These are phyloP conservation scores for Astyanax mexicanus DNA, from an alignment of 2,797 vertebrate species.

Conservation along the genomic window DNA sequence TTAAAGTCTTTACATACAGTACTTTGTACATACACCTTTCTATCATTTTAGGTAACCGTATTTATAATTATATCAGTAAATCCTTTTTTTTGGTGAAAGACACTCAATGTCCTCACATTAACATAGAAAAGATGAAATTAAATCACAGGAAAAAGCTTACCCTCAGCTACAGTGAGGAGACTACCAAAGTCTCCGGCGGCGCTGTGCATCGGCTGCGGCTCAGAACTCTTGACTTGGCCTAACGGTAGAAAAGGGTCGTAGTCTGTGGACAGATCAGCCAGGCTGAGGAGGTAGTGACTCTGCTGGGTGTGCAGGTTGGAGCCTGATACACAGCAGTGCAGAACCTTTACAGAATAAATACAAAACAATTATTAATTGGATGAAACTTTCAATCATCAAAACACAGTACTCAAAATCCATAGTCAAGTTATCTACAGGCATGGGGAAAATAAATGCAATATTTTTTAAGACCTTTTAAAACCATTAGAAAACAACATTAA, in stretches of 20 bases:
- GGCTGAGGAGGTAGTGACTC: slow-evolving; percentile 91
- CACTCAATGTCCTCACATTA: too few species aligned
- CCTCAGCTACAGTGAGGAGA: slow-evolving; percentile 94
- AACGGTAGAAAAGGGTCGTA: slow-evolving; percentile 91
- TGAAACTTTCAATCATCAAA: too few species aligned
- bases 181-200: slow-evolving; percentile 83
- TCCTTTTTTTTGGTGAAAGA: too few species aligned
- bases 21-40: not conserved
- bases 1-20: not conserved
- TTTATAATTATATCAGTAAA: too few species aligned
- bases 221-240: slow-evolving; percentile 87
- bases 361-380: too few species aligned
- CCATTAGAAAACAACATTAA: too few species aligned
- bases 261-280: slow-evolving; percentile 90
- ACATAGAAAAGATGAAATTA: not conserved
- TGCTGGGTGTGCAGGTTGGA: slow-evolving; percentile 93
- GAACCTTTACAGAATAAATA: slow-evolving; percentile 75
- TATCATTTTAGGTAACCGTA: too few species aligned
- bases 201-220: slow-evolving; percentile 80
- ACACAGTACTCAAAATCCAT: too few species aligned
- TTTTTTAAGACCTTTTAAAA: too few species aligned
- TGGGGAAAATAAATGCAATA: too few species aligned
- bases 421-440: too few species aligned
- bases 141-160: slow-evolving; percentile 71
- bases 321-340: slow-evolving; percentile 94